These are phyloP conservation scores for Dipodomys merriami DNA, from an alignment of 2,113 vertebrate genomes.

Conservation along the genomic window DNA sequence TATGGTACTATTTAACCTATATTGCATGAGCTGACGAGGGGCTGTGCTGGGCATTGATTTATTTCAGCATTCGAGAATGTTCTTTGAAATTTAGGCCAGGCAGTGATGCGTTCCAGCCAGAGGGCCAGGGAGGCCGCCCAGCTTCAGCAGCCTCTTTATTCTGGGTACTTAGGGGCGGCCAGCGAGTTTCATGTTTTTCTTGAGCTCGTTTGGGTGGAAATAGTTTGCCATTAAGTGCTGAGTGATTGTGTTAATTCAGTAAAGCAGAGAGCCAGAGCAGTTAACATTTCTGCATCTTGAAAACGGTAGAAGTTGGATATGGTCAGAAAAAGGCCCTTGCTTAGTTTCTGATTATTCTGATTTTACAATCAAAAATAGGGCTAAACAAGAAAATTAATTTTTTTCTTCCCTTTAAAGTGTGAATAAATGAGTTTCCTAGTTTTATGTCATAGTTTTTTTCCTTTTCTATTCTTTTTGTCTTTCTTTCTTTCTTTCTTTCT, in stretches of 20 bases:
- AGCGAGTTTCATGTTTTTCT: constrained; percentile 48
- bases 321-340: neutral
- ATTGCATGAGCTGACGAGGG: constrained; percentile 73
- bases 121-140: constrained; percentile 15
- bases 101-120: constrained; percentile 52
- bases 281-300: neutral
- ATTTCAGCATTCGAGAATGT: constrained; percentile 80
- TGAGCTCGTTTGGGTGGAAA: constrained; percentile 67
- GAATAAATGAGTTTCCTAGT: neutral
- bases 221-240: constrained; percentile 27
- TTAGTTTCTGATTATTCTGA: neutral
- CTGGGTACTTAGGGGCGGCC: constrained; percentile 45
- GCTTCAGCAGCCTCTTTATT: constrained; percentile 62
- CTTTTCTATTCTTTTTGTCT: too few species aligned
- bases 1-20: constrained; percentile 84
- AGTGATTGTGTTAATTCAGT: constrained; percentile 74
- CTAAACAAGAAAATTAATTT: neutral
- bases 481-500: too few species aligned
- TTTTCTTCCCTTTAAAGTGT: neutral
- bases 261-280: constrained; percentile 59
- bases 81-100: constrained; percentile 75
- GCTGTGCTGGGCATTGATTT: constrained; percentile 79
- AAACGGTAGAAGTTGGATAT: neutral
- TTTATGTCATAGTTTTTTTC: neutral
- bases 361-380: neutral